These are phyloP conservation scores for Neoscelio sp. DNA, from an alignment of 2,888 invertebrate genomes.

Conservation along the genomic window DNA sequence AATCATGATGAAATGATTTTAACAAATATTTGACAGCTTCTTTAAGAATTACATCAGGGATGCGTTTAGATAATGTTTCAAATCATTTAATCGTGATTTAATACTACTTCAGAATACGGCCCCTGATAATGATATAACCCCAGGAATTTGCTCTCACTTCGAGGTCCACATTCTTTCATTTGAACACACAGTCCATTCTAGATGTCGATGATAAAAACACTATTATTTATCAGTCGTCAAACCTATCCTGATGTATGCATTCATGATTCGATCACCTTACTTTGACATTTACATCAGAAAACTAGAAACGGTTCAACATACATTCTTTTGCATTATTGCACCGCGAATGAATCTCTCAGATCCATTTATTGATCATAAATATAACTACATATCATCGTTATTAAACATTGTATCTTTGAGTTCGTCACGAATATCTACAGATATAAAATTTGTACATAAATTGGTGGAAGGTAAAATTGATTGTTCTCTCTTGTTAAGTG, in stretches of 20 bases:
- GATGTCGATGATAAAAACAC: too few relatives aligned
- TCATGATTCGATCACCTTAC: not conserved
- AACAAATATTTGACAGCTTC: too few relatives aligned
- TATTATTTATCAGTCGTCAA: not conserved
- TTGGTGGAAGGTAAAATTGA: not conserved
- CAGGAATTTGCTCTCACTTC: too few relatives aligned
- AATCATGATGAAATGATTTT: too few relatives aligned
- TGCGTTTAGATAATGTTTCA: too few relatives aligned
- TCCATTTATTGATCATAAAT: constrained; percentile 4
- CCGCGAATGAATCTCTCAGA: not conserved
- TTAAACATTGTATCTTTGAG: not conserved
- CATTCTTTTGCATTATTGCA: constrained; percentile 8
- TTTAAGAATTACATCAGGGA: too few relatives aligned
- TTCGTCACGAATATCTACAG: not conserved
- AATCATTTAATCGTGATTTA: too few relatives aligned
- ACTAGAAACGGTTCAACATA: constrained; percentile 6
- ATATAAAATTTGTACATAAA: constrained; percentile 4
- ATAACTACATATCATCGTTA: not conserved
- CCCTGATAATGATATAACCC: too few relatives aligned
- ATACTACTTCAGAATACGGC: too few relatives aligned
- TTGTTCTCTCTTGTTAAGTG: not conserved
- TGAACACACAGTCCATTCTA: too few relatives aligned
- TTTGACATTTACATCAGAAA: not conserved
- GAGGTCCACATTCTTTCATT: too few relatives aligned
- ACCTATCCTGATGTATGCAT: constrained; percentile 1